Conservation (phyloP, 2,888 invertebrate species). For the Tachina grossa region DNA sequence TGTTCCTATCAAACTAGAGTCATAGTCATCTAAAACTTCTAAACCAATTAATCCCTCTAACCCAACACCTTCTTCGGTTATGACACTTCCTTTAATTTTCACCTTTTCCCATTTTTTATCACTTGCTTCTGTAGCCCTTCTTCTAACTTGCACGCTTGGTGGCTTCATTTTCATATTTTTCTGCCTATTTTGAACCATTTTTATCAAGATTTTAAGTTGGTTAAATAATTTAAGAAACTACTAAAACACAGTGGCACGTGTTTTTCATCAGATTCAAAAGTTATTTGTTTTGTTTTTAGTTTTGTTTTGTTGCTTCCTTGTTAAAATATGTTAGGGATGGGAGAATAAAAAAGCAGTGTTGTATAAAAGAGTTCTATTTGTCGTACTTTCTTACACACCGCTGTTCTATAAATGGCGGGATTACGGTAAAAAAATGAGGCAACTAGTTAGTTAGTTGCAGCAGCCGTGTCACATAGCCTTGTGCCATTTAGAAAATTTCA, state of each 20-base stretch:
- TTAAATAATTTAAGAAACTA: neutral
- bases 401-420: neutral
- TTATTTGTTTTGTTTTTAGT: slow-evolving; percentile 68
- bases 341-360: neutral
- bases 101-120: slow-evolving; percentile 86
- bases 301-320: slow-evolving; percentile 26
- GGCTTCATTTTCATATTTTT: slow-evolving; percentile 63
- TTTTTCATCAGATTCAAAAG: neutral
- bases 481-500: too few species aligned
- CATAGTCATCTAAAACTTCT: slow-evolving; percentile 90
- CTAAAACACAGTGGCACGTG: slow-evolving; percentile 66
- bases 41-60: slow-evolving; percentile 89
- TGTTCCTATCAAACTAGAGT: slow-evolving; percentile 82
- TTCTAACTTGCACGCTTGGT: slow-evolving; percentile 45
- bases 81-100: slow-evolving; percentile 85
- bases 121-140: slow-evolving; percentile 20
- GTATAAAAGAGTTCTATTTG: slow-evolving; percentile 23
- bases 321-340: neutral
- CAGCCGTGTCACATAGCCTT: too few species aligned
- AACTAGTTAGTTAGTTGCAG: too few species aligned
- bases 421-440: neutral
- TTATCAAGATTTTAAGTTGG: slow-evolving; percentile 13
- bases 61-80: slow-evolving; percentile 82
- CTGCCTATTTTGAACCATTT: slow-evolving; percentile 63
- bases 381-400: neutral